Conservation (phyloP, 1,140 invertebrate genomes). For the Atopsyche davidsoni region DNA sequence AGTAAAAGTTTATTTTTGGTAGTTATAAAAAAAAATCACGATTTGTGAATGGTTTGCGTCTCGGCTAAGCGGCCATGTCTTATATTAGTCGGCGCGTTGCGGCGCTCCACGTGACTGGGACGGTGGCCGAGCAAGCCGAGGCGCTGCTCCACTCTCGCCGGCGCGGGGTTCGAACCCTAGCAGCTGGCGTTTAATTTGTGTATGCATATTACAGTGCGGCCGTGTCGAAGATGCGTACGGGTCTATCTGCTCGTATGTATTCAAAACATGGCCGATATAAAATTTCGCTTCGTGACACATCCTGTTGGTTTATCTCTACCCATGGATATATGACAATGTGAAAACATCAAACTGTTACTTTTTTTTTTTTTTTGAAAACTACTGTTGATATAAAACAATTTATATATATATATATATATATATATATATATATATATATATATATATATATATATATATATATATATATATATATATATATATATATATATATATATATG, state of each 20-base stretch:
- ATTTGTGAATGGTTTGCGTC: constrained; percentile 18
- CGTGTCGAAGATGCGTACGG: constrained; percentile 25
- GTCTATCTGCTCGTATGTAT: constrained; percentile 17
- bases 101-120: neutral
- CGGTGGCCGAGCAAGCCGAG: neutral
- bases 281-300: constrained; percentile 19
- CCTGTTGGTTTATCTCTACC: constrained; percentile 1
- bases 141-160: neutral
- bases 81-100: neutral
- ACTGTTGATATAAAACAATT: neutral
- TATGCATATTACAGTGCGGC: constrained; percentile 10
- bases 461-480: too few relatives aligned
- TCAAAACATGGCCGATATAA: constrained; percentile 26
- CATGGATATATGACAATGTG: constrained; percentile 19
- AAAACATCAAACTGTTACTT: too few relatives aligned
- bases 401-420: too few relatives aligned
- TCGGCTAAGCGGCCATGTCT: neutral
- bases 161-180: constrained; percentile 12
- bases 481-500: too few relatives aligned
- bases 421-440: too few relatives aligned
- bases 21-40: too few relatives aligned
- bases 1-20: too few relatives aligned
- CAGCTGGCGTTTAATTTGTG: neutral
- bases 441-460: too few relatives aligned
- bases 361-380: constrained; percentile 9